Conservation (phyloP, 2,113 vertebrate species). For the Phrynocephalus versicolor region DNA sequence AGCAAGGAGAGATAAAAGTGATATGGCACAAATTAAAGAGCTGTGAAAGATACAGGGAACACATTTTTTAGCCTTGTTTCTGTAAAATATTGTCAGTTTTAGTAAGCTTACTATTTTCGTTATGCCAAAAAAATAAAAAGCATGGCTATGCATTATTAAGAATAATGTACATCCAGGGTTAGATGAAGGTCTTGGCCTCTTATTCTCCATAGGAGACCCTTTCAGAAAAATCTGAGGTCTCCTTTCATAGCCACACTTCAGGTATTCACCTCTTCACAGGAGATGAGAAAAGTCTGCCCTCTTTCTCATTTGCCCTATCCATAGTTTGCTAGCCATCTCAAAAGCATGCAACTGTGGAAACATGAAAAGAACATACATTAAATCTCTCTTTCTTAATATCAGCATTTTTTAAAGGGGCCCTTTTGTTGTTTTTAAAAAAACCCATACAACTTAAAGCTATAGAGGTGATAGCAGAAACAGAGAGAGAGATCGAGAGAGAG, state of each 20-base stretch:
- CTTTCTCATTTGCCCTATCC: constrained; percentile 62
- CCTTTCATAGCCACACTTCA: constrained; percentile 79
- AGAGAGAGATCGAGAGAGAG: constrained; percentile 57
- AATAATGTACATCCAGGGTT: constrained; percentile 79
- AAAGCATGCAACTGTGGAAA: constrained; percentile 77
- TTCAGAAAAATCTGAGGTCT: constrained; percentile 76
- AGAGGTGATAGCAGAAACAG: constrained; percentile 63
- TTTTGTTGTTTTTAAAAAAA: constrained; percentile 58
- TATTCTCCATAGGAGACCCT: constrained; percentile 79
- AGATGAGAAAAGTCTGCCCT: constrained; percentile 73
- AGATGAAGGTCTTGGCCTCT: constrained; percentile 79
- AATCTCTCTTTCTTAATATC: constrained; percentile 65
- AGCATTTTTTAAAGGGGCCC: constrained; percentile 75
- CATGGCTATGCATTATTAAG: constrained; percentile 78
- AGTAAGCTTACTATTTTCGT: constrained; percentile 72
- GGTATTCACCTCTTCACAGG: constrained; percentile 81
- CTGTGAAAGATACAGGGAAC: constrained; percentile 80
- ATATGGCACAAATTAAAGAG: constrained; percentile 83
- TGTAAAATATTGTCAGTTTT: constrained; percentile 80
- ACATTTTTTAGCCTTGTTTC: constrained; percentile 61
- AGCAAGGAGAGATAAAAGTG: constrained; percentile 83
- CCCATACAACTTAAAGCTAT: constrained; percentile 66
- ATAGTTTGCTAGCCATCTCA: constrained; percentile 74
- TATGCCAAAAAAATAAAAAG: constrained; percentile 47
- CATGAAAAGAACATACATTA: constrained; percentile 78